These are phyloP conservation scores for Anisognathus igniventris DNA, from an alignment of 2,797 vertebrate species.

Conservation along the genomic window DNA sequence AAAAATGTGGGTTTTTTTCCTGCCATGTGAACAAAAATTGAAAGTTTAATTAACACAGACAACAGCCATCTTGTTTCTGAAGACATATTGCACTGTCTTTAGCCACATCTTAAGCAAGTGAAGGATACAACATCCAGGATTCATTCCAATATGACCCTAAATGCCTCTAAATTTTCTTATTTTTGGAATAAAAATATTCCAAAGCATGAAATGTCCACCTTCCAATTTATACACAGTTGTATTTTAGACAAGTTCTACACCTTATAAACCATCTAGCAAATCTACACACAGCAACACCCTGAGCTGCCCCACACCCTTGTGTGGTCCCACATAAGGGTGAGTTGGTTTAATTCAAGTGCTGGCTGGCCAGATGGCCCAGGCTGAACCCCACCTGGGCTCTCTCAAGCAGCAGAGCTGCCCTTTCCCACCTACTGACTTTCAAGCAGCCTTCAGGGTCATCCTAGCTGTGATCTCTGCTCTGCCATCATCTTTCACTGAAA, in stretches of 20 bases:
- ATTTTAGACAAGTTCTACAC: not conserved
- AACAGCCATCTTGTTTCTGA: not conserved
- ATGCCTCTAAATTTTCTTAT: not conserved
- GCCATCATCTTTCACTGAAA: not conserved
- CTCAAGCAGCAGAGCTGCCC: not conserved
- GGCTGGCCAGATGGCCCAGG: not conserved
- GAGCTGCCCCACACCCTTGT: not conserved
- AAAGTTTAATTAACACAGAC: not conserved
- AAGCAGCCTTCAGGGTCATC: not conserved
- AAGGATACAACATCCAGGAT: not conserved
- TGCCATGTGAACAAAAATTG: not conserved
- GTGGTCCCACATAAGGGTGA: accelerated
- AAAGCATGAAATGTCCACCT: not conserved
- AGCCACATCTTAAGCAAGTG: not conserved
- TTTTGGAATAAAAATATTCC: not conserved
- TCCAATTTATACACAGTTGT: not conserved
- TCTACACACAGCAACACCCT: not conserved
- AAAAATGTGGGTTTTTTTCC: not conserved
- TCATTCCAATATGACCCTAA: not conserved
- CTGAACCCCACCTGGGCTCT: not conserved
- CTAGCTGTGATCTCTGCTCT: not conserved
- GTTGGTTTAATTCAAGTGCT: not conserved
- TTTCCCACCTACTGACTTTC: not conserved
- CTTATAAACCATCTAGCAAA: not conserved
- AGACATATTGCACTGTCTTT: not conserved